Evolutionary conservation across 2,888 invertebrate genomes (phyloP), one percentile per base, ranked within the genome.

Genomic region (Drosophila greeni): DNA sequence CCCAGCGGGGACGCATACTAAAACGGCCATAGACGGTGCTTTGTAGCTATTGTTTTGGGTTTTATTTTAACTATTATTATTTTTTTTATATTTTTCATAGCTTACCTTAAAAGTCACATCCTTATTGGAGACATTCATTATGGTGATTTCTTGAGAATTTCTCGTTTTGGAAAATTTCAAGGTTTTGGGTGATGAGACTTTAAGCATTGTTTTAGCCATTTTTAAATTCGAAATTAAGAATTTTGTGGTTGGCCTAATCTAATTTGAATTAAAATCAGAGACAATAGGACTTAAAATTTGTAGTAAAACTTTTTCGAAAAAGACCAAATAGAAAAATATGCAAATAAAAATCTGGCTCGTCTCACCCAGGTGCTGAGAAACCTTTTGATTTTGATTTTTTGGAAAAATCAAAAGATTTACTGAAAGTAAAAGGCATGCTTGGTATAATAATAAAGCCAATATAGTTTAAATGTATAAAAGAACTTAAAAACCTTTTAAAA

Each of bases 61-160:
- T 20, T 8, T 18, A 20, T 16, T 7, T 14, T 2, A n/a, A 2
- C 3, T 53, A 5, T 8, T 16, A 16, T 31, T 14, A 4, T 12
- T 45, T 29, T 5, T 7, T 2, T 29, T 2, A 8, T 9, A 9
- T 4, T 26, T 29, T 7, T 5, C 5, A 11, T 11, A 3, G 1
- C 11, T 53, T 3, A 70, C 70, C 72, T 58, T 71, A 18, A 40
- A 70, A 9, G 66, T 51, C 1, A 71, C 58, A 11, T 45, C 4
- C 4, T 9, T 29, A 5, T 36, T 0, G 18, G 24, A 18, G 3
- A 54, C 24, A 42, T 68, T 68, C 7, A 9, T 34, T 4, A 68
- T 29, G 8, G n/a, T 26, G 3, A 64, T 23, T n/a, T 29, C 29
- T 2, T 49, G 12, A 2, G 14, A 12, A 7, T 9, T 29, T 2